Base-by-base conservation (phyloP, 2,797 vertebrate genomes). In the Vultur gryphus region DNA sequence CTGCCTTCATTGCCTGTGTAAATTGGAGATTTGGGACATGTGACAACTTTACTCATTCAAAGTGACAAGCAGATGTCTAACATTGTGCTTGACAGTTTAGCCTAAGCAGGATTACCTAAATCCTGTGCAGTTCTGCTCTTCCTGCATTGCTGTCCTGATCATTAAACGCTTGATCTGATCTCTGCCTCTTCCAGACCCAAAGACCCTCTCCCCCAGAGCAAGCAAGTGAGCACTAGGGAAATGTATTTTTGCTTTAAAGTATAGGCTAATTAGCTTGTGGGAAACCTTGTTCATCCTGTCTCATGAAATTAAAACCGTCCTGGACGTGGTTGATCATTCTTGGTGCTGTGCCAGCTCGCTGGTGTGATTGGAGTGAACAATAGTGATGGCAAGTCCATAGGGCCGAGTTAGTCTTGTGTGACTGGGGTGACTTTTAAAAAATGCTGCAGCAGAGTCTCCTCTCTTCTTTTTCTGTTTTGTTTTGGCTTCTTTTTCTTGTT, bases 331-430 rank as follows among this genome's bases (percentile, higher is more conserved):
- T 84, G 70, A 31, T 92, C 10, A 2, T 43, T 64, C 46, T 44
- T 66, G 35, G 23, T 84, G 35, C 0, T 0, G 16, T 89, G 90
- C 58, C 66, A 72, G 43, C 55, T 94, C 1, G 0, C n/a, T 79
- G 88, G 11, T 87, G 31, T 78, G 71, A 6, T 39, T 41, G 35
- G 64, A 73, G 39, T 33, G 66, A 79, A 10, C 44, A 70, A 1
- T 13, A 65, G 46, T 6, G 43, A 29, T 73, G 71, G 13, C 29
- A 69, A 29, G 26, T 65, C 81, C 9, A 4, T n/a, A 62, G 31
- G 46, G 35, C 16, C 1, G 4, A 21, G 16, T 79, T 79, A 62
- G 57, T 75, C 39, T 59, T 86, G 57, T 81, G 46, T 2, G 7
- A 4, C 13, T 41, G 26, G 6, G 0, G 5, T 46, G n/a, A 62